Evolutionary conservation across 2,797 vertebrate genomes (phyloP).

Genomic region (Sebastes goodei): DNA sequence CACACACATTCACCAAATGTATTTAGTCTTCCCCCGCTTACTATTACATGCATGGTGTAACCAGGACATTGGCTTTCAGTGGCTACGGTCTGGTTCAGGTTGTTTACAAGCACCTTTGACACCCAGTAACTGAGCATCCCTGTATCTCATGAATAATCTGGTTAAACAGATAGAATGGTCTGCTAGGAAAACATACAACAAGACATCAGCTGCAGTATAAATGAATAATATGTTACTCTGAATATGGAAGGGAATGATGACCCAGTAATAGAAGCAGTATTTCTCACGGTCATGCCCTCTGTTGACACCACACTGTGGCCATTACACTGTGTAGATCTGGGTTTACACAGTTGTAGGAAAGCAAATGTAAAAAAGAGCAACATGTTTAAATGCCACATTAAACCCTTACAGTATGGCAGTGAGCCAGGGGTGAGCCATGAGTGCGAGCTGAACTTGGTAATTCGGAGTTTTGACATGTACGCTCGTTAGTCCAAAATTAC

Average conservation of each 20-base stretch:
- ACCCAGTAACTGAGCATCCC: neutral
- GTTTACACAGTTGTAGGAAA: neutral
- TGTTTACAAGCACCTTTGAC: conserved; percentile 35
- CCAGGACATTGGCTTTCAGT: conserved; percentile 3
- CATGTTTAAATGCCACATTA: neutral
- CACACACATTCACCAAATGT: neutral
- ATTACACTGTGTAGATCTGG: neutral
- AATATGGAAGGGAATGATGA: neutral
- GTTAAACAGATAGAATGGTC: neutral
- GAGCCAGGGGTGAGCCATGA: neutral
- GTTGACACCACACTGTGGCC: neutral
- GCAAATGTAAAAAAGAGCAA: neutral
- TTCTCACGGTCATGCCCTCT: neutral
- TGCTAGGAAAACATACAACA: neutral
- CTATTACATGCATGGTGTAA: neutral
- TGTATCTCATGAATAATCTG: conserved; percentile 9
- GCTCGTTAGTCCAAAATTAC: neutral
- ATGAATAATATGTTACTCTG: neutral
- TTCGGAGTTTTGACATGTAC: neutral
- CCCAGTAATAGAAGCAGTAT: neutral
- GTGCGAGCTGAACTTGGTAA: neutral
- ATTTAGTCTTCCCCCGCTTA: neutral
- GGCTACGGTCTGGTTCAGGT: neutral
- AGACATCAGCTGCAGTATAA: neutral
- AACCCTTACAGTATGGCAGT: neutral